Evolutionary conservation across 1,140 invertebrate genomes (phyloP).

Genomic region (Theocolax elegans): DNA sequence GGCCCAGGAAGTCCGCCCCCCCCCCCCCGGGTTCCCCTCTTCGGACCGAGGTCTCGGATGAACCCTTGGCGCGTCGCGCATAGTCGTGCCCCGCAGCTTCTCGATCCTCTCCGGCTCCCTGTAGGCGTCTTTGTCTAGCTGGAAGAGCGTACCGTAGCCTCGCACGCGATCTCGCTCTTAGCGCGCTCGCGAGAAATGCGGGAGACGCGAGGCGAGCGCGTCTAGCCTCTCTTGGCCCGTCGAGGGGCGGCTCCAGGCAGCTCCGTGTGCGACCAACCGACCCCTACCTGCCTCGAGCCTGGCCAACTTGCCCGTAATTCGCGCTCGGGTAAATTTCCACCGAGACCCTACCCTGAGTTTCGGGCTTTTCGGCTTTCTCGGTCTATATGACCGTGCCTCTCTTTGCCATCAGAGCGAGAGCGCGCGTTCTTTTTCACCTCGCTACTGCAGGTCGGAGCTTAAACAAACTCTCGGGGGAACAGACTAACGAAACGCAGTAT

Average conservation of each 20-base stretch:
- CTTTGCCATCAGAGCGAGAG: too few species aligned
- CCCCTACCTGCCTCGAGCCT: constrained; percentile 44
- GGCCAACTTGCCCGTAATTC: constrained; percentile 45
- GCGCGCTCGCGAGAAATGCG: too few species aligned
- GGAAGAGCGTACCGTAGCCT: not conserved
- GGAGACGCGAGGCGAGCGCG: not conserved
- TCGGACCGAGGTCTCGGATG: too few species aligned
- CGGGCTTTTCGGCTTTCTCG: not conserved
- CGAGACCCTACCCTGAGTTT: constrained; percentile 44
- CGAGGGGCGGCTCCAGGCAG: not conserved
- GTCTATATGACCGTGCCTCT: too few species aligned
- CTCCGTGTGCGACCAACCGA: constrained; percentile 25
- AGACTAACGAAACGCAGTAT: too few species aligned
- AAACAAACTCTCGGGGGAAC: too few species aligned
- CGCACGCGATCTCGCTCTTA: not conserved
- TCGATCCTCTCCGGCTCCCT: too few species aligned
- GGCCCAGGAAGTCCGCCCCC: too few species aligned
- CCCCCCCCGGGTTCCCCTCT: too few species aligned
- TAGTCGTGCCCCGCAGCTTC: not conserved
- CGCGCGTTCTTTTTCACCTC: constrained; percentile 3
- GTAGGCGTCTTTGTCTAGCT: not conserved
- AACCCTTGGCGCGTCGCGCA: not conserved
- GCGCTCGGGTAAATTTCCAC: constrained; percentile 57
- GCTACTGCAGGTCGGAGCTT: not conserved
- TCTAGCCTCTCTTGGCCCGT: too few species aligned